Evolutionary conservation across 1,140 invertebrate species (phyloP).

Genomic region (Drosophila gunungcola): DNA sequence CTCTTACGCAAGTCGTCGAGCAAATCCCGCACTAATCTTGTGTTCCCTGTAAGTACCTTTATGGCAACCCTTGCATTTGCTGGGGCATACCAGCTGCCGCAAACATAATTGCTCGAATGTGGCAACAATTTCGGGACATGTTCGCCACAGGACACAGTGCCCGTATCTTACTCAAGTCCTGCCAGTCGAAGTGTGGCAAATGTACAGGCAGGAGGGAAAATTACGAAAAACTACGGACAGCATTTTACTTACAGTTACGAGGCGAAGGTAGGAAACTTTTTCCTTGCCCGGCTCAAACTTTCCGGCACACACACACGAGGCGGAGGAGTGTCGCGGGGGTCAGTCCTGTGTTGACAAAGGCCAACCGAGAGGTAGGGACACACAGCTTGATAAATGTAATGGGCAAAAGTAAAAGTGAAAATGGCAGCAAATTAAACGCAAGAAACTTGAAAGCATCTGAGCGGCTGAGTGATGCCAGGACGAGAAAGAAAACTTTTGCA

Average conservation of each 20-base stretch:
- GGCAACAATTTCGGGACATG: conserved; percentile 49
- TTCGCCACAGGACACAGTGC: conserved; percentile 19
- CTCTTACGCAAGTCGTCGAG: too few species aligned
- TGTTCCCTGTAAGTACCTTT: background rate
- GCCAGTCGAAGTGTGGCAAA: conserved; percentile 33
- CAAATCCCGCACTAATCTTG: conserved; percentile 4
- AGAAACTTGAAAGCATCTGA: conserved; percentile 62
- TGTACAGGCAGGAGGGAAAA: conserved; percentile 24
- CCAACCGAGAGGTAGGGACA: conserved; percentile 18
- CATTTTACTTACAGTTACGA: conserved; percentile 72
- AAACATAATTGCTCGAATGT: conserved; percentile 73
- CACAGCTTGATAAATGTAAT: conserved; percentile 64
- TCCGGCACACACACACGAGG: conserved; percentile 22
- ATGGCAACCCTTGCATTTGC: conserved; percentile 10
- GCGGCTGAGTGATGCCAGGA: conserved; percentile 31
- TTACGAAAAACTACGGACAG: conserved; percentile 58
- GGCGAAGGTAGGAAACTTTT: conserved; percentile 62
- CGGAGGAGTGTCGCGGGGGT: conserved; percentile 18
- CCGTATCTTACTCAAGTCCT: conserved; percentile 41
- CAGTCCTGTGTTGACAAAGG: conserved; percentile 74
- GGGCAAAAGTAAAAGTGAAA: conserved; percentile 68
- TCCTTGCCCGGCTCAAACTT: conserved; percentile 32
- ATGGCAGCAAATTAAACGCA: conserved; percentile 76
- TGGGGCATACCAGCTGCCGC: conserved; percentile 19
- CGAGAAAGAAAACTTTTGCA: conserved; percentile 34